Percentiles rank a stretch among this genome's conserved stretches.
phyloP scores from a whole-genome alignment of 2,888 invertebrate species.

The Lasioglossum zephyrum region DNA sequence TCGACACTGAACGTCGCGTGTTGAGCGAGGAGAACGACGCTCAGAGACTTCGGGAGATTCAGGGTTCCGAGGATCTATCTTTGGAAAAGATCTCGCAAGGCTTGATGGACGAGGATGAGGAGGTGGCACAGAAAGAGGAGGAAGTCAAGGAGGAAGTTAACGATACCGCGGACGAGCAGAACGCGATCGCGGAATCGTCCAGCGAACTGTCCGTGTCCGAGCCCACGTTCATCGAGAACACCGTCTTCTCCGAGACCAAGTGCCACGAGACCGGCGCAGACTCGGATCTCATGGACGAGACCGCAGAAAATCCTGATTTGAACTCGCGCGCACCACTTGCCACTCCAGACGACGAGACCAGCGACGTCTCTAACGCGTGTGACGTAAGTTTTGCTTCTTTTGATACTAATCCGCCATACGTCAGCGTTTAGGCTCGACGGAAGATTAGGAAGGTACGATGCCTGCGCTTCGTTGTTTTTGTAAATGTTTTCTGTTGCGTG shows the following conservation, averaged over 20 bases:
- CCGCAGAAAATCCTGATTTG: conserved; percentile 24
- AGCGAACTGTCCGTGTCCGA: conserved; percentile 63
- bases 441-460: background rate
- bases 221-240: conserved; percentile 66
- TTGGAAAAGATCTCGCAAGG: conserved; percentile 2
- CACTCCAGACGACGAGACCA: conserved; percentile 79
- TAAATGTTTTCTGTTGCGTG: background rate
- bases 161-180: conserved; percentile 56
- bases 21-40: conserved; percentile 62
- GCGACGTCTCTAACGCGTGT: conserved; percentile 79
- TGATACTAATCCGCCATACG: background rate
- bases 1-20: conserved; percentile 62
- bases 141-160: conserved; percentile 45
- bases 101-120: conserved; percentile 19
- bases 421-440: background rate
- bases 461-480: conserved; percentile 8
- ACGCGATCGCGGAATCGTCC: conserved; percentile 57
- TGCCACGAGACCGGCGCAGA: conserved; percentile 39
- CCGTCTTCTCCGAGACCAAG: conserved; percentile 63
- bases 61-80: background rate
- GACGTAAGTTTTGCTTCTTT: conserved; percentile 80
- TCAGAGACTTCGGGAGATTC: background rate
- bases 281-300: conserved; percentile 25
- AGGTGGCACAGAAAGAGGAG: conserved; percentile 30
- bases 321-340: conserved; percentile 76